Evolutionary conservation across 1,140 invertebrate genomes (phyloP).

Genomic region (Bombus turneri): DNA sequence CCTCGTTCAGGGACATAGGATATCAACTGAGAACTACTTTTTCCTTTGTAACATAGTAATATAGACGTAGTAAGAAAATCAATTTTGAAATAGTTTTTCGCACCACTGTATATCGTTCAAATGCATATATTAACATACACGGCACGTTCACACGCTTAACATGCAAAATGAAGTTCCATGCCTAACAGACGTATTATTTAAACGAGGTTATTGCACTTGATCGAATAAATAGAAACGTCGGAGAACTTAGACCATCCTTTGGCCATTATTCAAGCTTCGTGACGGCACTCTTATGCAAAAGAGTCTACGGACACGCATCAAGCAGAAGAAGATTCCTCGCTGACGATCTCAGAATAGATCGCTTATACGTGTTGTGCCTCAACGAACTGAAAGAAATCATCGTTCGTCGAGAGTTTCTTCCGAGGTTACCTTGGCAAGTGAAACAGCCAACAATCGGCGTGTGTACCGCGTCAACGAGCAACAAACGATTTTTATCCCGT

Average conservation of each 20-base stretch:
- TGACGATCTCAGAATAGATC: conserved; percentile 29
- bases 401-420: conserved; percentile 31
- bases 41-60: no score
- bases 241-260: neutral
- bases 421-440: conserved; percentile 21
- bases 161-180: neutral
- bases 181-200: no score
- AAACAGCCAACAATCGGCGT: conserved; percentile 21
- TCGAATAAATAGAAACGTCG: neutral
- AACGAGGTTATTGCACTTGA: neutral
- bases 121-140: neutral
- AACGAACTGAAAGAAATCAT: conserved; percentile 38
- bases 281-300: conserved; percentile 32
- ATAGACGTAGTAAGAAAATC: no score
- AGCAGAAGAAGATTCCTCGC: neutral
- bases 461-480: conserved; percentile 19
- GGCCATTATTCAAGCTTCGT: neutral
- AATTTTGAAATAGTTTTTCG: neutral
- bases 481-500: neutral
- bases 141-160: neutral
- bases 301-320: conserved; percentile 16
- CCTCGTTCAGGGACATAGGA: no score
- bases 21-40: no score
- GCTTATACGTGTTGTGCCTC: conserved; percentile 7
- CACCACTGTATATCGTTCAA: neutral